These are phyloP conservation scores for Nipponacmea schrenckii DNA, from an alignment of 2,888 invertebrate species.

Conservation along the genomic window DNA sequence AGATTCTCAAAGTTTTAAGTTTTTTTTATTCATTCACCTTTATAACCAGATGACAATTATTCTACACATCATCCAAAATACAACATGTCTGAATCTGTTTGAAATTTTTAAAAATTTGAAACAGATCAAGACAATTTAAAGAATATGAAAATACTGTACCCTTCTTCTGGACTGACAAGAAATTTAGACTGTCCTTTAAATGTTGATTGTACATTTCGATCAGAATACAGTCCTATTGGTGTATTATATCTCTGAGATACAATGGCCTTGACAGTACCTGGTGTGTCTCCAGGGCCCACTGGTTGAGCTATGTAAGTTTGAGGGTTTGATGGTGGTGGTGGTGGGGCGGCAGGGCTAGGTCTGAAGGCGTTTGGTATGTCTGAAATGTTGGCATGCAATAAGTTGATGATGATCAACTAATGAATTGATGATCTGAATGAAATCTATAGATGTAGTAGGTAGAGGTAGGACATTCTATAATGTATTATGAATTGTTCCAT, in stretches of 20 bases:
- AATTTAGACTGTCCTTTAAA: constrained; percentile 39
- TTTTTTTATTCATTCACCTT: too few species aligned
- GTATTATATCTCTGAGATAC: constrained; percentile 91
- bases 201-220: constrained; percentile 78
- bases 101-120: too few species aligned
- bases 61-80: too few species aligned
- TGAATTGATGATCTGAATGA: too few species aligned
- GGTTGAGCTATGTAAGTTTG: constrained; percentile 9
- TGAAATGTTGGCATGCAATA: constrained; percentile 7
- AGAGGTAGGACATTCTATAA: too few species aligned
- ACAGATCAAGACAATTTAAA: too few species aligned
- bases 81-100: too few species aligned
- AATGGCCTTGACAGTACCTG: constrained; percentile 40
- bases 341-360: constrained; percentile 19
- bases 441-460: too few species aligned
- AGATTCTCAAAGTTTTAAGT: too few species aligned
- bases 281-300: constrained; percentile 31
- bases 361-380: constrained; percentile 4
- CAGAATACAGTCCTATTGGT: constrained; percentile 93
- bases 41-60: too few species aligned
- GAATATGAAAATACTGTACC: constrained; percentile 17
- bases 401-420: not conserved
- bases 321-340: constrained; percentile 17
- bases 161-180: constrained; percentile 28
- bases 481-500: too few species aligned